These are phyloP conservation scores for Pollenia amentaria DNA, from an alignment of 2,888 invertebrate species.

Conservation along the genomic window DNA sequence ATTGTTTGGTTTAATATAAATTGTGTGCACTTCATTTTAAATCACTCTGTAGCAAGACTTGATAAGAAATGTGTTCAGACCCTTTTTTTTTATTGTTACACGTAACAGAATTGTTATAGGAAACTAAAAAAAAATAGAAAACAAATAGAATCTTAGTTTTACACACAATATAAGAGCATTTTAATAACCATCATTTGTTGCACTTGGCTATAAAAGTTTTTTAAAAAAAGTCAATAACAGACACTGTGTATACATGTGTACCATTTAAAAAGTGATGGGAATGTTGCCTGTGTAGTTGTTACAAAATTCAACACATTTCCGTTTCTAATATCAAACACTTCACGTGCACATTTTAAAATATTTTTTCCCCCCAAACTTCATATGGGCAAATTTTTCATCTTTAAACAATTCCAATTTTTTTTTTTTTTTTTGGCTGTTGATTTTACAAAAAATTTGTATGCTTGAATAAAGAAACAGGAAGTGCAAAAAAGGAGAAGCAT, in stretches of 20 bases:
- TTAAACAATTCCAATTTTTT: conserved; percentile 34
- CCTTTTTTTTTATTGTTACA: conserved; percentile 17
- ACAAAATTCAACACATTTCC: conserved; percentile 43
- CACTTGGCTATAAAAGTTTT: conserved; percentile 44
- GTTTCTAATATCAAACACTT: conserved; percentile 41
- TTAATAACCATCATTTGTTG: conserved; percentile 55
- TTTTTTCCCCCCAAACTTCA: neutral
- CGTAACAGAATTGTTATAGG: neutral
- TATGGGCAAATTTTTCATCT: conserved; percentile 40
- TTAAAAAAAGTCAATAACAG: neutral
- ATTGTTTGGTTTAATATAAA: neutral
- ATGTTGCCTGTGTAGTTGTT: conserved; percentile 17
- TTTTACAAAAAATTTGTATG: neutral
- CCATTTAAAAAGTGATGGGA: conserved; percentile 14
- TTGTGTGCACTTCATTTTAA: neutral
- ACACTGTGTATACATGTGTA: neutral
- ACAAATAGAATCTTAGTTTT: conserved; percentile 2
- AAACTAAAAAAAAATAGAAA: neutral
- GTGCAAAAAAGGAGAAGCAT: neutral
- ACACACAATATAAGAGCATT: conserved; percentile 36
- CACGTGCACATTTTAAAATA: conserved; percentile 9
- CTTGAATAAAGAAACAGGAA: conserved; percentile 32
- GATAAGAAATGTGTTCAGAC: conserved; percentile 1
- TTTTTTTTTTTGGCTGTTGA: neutral
- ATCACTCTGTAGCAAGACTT: neutral